phyloP scores from a whole-genome alignment of 2,113 vertebrate species.

The Pomatorhinus ruficollis region DNA sequence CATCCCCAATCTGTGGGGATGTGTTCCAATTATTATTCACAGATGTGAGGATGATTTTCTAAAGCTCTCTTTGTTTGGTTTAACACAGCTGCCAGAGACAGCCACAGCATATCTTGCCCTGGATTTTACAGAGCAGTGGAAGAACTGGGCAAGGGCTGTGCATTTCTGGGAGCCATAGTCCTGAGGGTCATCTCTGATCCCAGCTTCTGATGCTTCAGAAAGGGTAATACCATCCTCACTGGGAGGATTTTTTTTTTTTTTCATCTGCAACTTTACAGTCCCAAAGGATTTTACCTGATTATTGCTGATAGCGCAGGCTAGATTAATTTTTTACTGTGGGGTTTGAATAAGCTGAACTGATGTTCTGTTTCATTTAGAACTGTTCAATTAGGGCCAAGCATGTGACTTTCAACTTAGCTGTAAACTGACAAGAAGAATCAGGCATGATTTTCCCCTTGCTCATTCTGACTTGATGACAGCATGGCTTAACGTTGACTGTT shows the following conservation, averaged over 20 bases:
- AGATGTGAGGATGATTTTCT: not conserved
- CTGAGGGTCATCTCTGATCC: not conserved
- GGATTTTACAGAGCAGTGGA: not conserved
- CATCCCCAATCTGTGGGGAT: not conserved
- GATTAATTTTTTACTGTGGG: constrained; percentile 1
- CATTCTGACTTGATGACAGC: not conserved
- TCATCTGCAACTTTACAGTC: not conserved
- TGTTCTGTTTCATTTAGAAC: constrained; percentile 6
- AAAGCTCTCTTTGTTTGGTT: not conserved
- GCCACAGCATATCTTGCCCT: not conserved
- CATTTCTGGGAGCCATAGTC: not conserved
- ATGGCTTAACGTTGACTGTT: not conserved
- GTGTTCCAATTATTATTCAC: not conserved
- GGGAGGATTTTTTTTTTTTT: not conserved
- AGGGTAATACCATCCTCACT: not conserved
- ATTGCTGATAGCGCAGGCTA: not conserved
- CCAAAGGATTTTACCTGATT: not conserved
- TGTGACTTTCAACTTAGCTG: not conserved
- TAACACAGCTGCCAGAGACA: not conserved
- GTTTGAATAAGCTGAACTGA: not conserved
- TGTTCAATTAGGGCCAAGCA: not conserved
- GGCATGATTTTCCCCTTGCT: not conserved
- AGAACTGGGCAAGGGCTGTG: not conserved
- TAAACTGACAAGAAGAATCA: not conserved
- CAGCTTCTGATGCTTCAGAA: not conserved